These are phyloP conservation scores for Osmerus eperlanus DNA, from an alignment of 2,113 vertebrate species.

Conservation along the genomic window DNA sequence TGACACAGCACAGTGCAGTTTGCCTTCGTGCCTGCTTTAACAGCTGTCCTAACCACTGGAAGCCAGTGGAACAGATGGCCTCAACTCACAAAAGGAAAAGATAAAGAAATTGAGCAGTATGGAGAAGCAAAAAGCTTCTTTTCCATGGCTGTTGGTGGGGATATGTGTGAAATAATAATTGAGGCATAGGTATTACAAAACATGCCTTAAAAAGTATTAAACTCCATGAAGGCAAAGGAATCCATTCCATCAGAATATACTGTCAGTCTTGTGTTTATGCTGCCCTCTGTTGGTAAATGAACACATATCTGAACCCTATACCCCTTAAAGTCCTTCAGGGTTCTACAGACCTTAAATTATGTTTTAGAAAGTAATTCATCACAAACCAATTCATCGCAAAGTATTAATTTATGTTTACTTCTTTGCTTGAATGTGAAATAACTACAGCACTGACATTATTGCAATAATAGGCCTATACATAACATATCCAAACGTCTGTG, in stretches of 20 bases:
- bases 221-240: neutral
- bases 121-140: neutral
- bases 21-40: slow-evolving; percentile 47
- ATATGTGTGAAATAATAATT: neutral
- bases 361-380: too few relatives aligned
- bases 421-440: too few relatives aligned
- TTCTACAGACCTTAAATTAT: neutral
- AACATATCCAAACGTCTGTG: too few relatives aligned
- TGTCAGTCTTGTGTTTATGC: neutral
- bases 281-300: slow-evolving; percentile 3
- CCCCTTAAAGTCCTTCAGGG: neutral
- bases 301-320: neutral
- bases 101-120: slow-evolving; percentile 1
- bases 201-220: neutral
- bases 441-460: too few relatives aligned
- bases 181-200: neutral
- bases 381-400: too few relatives aligned
- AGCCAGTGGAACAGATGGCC: slow-evolving; percentile 52
- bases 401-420: too few relatives aligned
- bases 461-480: too few relatives aligned
- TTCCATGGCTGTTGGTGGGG: neutral
- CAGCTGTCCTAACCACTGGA: slow-evolving; percentile 62
- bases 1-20: slow-evolving; percentile 34
- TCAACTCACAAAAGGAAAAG: slow-evolving; percentile 33
- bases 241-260: neutral